These are phyloP conservation scores for Ciconia stormi DNA, from an alignment of 2,113 vertebrate genomes.

Conservation along the genomic window DNA sequence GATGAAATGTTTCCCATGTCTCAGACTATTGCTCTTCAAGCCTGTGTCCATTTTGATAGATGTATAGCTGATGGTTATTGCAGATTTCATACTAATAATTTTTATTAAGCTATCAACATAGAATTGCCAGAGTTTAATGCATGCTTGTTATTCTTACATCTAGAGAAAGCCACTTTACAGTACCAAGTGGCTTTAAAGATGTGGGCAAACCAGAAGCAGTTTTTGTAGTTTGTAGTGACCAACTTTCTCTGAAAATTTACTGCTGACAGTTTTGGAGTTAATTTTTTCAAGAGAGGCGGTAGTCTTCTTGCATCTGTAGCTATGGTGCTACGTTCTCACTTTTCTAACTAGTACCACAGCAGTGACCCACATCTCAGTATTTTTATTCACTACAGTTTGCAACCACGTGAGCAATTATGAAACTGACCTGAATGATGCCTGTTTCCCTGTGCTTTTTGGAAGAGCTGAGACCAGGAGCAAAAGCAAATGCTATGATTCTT, in stretches of 20 bases:
- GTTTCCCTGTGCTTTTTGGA: background rate
- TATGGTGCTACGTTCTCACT: fast-evolving
- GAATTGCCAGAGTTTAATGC: background rate
- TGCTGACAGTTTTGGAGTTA: background rate
- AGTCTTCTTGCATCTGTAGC: background rate
- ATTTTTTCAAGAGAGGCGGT: background rate
- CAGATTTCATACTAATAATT: background rate
- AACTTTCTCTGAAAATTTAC: background rate
- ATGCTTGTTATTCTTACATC: background rate
- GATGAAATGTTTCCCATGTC: background rate
- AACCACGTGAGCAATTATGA: background rate
- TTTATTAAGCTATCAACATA: background rate
- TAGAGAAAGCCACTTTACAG: background rate
- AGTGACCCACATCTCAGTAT: background rate
- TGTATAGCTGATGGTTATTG: background rate
- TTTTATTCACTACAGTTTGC: background rate
- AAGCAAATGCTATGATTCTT: background rate
- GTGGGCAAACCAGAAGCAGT: background rate
- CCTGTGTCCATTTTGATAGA: background rate
- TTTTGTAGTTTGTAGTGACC: background rate
- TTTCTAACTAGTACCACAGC: background rate
- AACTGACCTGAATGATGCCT: background rate
- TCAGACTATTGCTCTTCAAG: background rate
- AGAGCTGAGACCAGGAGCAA: background rate
- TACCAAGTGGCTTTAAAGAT: background rate